Evolutionary conservation across 1,140 invertebrate species (phyloP), one percentile per base, ranked within the genome.

Genomic region (Drosophila virilis): DNA sequence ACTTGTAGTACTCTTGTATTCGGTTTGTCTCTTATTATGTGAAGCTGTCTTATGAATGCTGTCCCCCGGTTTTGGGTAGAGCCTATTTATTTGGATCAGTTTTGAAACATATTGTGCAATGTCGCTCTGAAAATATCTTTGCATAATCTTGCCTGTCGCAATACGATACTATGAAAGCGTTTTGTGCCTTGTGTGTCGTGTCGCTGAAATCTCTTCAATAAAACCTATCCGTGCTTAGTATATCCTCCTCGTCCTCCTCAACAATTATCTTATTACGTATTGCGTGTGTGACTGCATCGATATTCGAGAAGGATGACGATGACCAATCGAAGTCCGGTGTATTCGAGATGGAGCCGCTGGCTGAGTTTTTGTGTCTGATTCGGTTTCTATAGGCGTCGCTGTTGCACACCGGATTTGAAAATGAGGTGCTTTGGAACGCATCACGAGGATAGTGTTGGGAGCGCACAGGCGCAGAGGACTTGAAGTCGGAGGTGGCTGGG

Each of bases 151-250:
- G 54, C 66, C n/a, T 57, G 35, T 35, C 22, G 6, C 28, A 48
- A 48, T 10, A 13, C 28, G n/a, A n/a, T 32, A 6, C 28, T 22
- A 22, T 48, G 17, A 22, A 48, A 22, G n/a, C n/a, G 33, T 33
- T 57, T 58, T 45, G 62, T 37, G 38, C 38, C 55, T 51, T 33
- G 38, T 45, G 38, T 15, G 42, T 67, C 60, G 57, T 13, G 17
- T 71, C 43, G 52, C 43, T 91, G 85, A 90, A 91, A 90, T 91
- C 90, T 84, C 90, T 90, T 91, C 80, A 91, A 90, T 91, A 91
- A 77, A 91, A 91, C 72, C 78, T 82, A 90, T 91, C 90, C 74
- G 72, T 77, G 60, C 82, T 81, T 75, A 81, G 72, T 71, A 90
- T 91, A 65, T 91, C 90, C 70, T 91, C 90, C 65, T 91, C 90